Evolutionary conservation across 2,113 vertebrate genomes (phyloP), one percentile per base, ranked within the genome.

Genomic region (Labeo catla): DNA sequence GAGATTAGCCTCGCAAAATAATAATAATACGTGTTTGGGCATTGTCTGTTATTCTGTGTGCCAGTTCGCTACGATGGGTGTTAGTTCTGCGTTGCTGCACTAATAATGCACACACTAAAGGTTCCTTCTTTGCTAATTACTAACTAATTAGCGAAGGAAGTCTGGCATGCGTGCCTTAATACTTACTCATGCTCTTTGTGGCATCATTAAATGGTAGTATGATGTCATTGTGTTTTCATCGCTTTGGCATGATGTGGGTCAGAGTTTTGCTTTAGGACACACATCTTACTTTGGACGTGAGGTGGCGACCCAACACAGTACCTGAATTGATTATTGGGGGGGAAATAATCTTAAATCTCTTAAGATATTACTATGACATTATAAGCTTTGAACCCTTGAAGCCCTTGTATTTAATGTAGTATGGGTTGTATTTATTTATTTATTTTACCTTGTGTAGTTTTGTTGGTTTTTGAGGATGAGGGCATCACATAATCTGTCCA

Each of bases 41-140:
- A 78, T 86, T 77, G 76, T 84, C 73, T 36, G 28, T 57, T 77
- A 85, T 57, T 57, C 54, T 57, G 6, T 8, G 54, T 21, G 54
- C 54, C 54, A 57, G 16, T 84, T 90, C 79, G 90, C 91, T 93
- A 84, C 83, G 82, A 39, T 76, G 1, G 83, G 70, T 90, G 81
- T 90, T 89, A 81, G 82, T 79, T 84, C 77, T 90, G 86, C 89
- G 50, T 81, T 83, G 85, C 70, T 81, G 39, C 19, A 86, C 88
- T 82, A 84, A 85, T 76, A 77, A 66, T 50, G 23, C 52, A 21
- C 65, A 57, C 73, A 11, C 61, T 15, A 47, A 68, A 83, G 34
- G 66, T 57, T 83, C 83, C 52, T 43, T 84, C 72, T 74, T 84
- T 86, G 86, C 92, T 91, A 93, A 93, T 93, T 91, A 92, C 84